These are phyloP conservation scores for Zosterops borbonicus DNA, from an alignment of 2,113 vertebrate species.

Conservation along the genomic window DNA sequence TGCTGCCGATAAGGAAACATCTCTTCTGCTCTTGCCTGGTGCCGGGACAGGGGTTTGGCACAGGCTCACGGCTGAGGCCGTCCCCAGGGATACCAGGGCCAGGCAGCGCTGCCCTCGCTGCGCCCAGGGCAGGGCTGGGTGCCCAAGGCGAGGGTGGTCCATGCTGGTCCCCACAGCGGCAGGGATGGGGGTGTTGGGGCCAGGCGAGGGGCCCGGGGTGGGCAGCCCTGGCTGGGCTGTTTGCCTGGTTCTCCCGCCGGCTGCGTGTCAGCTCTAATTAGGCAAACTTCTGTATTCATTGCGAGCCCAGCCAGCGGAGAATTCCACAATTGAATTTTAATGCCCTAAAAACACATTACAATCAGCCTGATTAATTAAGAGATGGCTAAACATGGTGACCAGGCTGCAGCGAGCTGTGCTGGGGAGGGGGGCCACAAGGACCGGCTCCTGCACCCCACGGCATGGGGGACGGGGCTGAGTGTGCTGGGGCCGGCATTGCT, in stretches of 20 bases:
- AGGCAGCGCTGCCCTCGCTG: background rate
- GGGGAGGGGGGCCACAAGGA: background rate
- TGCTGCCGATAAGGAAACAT: conserved; percentile 50
- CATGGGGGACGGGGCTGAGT: rapidly evolving
- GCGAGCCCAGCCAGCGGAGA: conserved; percentile 49
- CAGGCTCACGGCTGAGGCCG: rapidly evolving
- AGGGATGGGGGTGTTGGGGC: background rate
- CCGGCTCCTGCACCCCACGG: background rate
- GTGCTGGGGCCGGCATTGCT: rapidly evolving
- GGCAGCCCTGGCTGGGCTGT: background rate
- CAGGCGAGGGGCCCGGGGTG: background rate
- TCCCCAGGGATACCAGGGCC: background rate
- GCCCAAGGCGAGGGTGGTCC: rapidly evolving
- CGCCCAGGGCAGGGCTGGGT: background rate
- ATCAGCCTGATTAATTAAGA: conserved; percentile 70
- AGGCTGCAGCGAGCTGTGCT: background rate
- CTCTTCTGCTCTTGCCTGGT: background rate
- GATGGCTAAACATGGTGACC: conserved; percentile 52
- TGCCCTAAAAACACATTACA: conserved; percentile 67
- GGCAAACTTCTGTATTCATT: conserved; percentile 64
- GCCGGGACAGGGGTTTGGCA: background rate
- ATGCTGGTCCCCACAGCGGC: background rate
- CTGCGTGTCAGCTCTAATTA: conserved; percentile 61
- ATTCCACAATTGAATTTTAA: conserved; percentile 67
- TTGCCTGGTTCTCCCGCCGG: conserved; percentile 16